Conservation (phyloP, 1,140 invertebrate genomes). For the Lasioglossum albipes region DNA sequence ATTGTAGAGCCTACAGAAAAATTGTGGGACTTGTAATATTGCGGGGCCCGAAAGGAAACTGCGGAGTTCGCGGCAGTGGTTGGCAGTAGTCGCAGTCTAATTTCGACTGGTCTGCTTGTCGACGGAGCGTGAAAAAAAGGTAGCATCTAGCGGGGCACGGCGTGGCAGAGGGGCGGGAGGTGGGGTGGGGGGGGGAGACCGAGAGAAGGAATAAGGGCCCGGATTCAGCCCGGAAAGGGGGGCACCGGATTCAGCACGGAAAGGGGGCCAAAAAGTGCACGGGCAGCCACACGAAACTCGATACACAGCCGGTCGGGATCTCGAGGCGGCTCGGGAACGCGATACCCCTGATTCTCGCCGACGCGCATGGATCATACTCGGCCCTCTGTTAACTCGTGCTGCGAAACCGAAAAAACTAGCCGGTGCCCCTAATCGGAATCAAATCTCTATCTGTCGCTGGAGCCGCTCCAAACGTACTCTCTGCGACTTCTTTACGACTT, state of each 20-base stretch:
- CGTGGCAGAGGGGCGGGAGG: too few species aligned
- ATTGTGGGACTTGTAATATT: too few species aligned
- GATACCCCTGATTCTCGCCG: conserved; percentile 78
- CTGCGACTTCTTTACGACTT: conserved; percentile 48
- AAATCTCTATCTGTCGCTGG: conserved; percentile 60
- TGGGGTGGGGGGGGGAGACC: too few species aligned
- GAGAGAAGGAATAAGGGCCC: too few species aligned
- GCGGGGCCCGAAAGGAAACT: background rate
- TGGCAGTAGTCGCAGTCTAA: conserved; percentile 40
- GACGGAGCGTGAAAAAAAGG: conserved; percentile 58
- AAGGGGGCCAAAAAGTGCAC: conserved; percentile 55
- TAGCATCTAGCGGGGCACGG: too few species aligned
- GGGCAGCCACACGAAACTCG: conserved; percentile 67
- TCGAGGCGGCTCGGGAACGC: conserved; percentile 68
- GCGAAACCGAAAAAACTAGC: conserved; percentile 58
- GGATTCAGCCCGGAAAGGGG: conserved; percentile 2
- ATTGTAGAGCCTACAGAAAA: too few species aligned
- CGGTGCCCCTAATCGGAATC: conserved; percentile 66
- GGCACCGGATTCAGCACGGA: background rate
- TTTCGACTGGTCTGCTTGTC: conserved; percentile 32
- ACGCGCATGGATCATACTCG: conserved; percentile 72
- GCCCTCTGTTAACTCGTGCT: conserved; percentile 67
- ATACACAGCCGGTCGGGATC: conserved; percentile 70
- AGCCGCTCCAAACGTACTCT: conserved; percentile 8
- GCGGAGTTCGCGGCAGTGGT: conserved; percentile 32